Conservation (phyloP, 1,140 invertebrate species). For the Philotrypesis tridentata region DNA sequence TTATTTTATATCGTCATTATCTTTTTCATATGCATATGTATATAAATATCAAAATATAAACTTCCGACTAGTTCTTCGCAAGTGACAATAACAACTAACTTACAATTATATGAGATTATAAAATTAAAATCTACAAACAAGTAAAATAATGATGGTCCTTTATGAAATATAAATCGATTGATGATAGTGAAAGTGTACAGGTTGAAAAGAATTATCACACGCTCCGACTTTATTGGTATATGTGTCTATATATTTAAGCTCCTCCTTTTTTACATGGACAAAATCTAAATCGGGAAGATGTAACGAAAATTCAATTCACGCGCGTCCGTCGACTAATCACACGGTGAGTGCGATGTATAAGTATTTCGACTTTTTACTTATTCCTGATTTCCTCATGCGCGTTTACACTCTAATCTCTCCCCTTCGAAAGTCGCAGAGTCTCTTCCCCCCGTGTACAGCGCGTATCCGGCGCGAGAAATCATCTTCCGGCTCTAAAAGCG, state of each 20-base stretch:
- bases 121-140: no score
- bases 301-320: no score
- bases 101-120: no score
- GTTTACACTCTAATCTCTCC: background rate
- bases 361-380: constrained; percentile 4
- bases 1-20: no score
- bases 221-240: constrained; percentile 2
- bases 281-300: constrained; percentile 10
- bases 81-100: no score
- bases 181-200: background rate
- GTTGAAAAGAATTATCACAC: background rate
- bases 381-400: background rate
- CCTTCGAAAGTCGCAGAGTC: background rate
- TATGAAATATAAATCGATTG: background rate
- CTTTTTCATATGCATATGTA: no score
- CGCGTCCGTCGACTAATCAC: no score
- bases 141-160: background rate
- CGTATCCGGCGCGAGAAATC: constrained; percentile 30
- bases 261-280: constrained; percentile 14
- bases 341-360: no score
- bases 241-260: constrained; percentile 25
- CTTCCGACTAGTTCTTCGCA: no score
- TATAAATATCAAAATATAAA: no score
- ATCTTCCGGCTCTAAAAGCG: constrained; percentile 23
- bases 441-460: background rate